Base-by-base conservation (phyloP, 2,113 vertebrate genomes). In the Trematomus loennbergii region DNA sequence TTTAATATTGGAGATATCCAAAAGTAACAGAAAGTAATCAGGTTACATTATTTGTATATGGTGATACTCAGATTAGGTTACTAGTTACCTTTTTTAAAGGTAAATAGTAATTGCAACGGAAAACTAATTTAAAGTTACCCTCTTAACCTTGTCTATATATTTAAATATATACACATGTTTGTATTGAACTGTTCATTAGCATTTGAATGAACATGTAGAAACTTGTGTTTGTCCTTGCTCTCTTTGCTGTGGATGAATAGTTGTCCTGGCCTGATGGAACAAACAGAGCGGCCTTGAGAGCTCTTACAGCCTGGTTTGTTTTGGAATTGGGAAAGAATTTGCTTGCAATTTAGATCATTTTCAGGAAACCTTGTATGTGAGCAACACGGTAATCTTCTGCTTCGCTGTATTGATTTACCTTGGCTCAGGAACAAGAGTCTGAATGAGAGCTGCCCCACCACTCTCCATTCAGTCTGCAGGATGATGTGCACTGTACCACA, bases 371-470 rank as follows among this genome's bases (percentile, higher is more conserved):
- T 67, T 69, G 71, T 57, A 33, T 33, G 16, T 0, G 25, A 75
- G 78, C 53, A 68, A 59, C 9, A 25, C 0, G 4, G 11, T 55
- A 53, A 65, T 75, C 43, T 71, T 79, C 73, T 61, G 43, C 45
- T 77, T 25, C 2, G 1, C 55, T 58, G 62, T 53, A 64, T 59
- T 79, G 72, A 84, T 79, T 90, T 78, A 87, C 81, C 81, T 89
- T 83, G 78, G 54, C 71, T 72, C 18, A 17, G 55, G 54, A 69
- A 45, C 50, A 72, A 75, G 53, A 71, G 70, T 10, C 57, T 79
- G 85, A 87, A 75, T 79, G 82, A 83, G 66, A 75, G 29, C 48
- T 52, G 52, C 50, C 45, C 64, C 43, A 85, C 82, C 29, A 50
- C 65, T 83, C 45, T 84, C 45, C 57, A 76, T 82, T 85, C 75